A percentile compares a stretch with the other conserved stretches of the same genome.
Evolutionary conservation across 2,888 invertebrate genomes (phyloP).

Genomic region (Tuta absoluta): DNA sequence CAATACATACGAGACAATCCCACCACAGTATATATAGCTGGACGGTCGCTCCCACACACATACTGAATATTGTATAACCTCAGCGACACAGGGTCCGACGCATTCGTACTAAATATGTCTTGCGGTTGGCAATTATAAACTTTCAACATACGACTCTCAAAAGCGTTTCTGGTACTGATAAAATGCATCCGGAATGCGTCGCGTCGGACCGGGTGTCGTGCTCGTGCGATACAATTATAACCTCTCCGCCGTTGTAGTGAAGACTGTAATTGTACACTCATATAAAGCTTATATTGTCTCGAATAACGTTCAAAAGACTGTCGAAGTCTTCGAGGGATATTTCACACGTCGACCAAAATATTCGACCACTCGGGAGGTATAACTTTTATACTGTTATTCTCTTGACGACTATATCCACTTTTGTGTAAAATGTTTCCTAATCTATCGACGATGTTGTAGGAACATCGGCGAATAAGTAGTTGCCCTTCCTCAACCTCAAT

Average conservation of each 20-base stretch:
- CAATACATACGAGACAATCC: neutral
- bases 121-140: conserved; percentile 1
- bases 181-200: conserved; percentile 30
- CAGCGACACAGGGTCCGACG: neutral
- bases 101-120: neutral
- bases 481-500: neutral
- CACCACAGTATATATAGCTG: neutral
- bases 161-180: conserved; percentile 40
- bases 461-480: neutral
- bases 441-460: neutral
- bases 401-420: neutral
- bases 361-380: conserved; percentile 23
- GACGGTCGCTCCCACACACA: neutral
- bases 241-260: conserved; percentile 31
- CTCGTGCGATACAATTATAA: conserved; percentile 35
- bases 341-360: conserved; percentile 19
- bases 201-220: conserved; percentile 38
- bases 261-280: conserved; percentile 35
- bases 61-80: no score
- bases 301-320: conserved; percentile 28
- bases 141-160: neutral
- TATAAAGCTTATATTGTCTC: conserved; percentile 31
- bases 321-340: conserved; percentile 26
- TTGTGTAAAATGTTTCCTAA: neutral
- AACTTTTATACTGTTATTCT: neutral